Evolutionary conservation across 1,140 invertebrate genomes (phyloP).

Genomic region (Drosophila insularis): DNA sequence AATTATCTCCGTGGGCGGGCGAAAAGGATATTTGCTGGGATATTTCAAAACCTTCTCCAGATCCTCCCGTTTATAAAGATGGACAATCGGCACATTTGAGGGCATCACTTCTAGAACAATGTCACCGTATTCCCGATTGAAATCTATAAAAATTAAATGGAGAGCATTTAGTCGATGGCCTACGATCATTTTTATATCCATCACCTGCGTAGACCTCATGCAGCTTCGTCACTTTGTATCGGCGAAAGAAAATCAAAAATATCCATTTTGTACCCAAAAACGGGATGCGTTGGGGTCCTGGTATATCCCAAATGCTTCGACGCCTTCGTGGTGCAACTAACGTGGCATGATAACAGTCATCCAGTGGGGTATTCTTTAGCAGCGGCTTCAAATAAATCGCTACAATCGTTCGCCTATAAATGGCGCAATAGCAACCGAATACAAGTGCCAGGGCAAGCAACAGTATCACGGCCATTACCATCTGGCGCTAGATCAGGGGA

Average conservation of each 20-base stretch:
- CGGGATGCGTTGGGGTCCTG: slow-evolving; percentile 89
- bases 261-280: slow-evolving; percentile 91
- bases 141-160: slow-evolving; percentile 82
- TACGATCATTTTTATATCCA: slow-evolving; percentile 1
- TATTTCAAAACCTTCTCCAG: slow-evolving; percentile 90
- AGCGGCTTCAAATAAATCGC: slow-evolving; percentile 67
- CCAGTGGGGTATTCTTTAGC: slow-evolving; percentile 57
- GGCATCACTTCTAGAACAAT: slow-evolving; percentile 90
- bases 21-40: slow-evolving; percentile 88
- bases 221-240: slow-evolving; percentile 88
- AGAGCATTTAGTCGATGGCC: slow-evolving; percentile 14
- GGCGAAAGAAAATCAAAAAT: slow-evolving; percentile 86
- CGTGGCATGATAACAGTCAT: slow-evolving; percentile 72
- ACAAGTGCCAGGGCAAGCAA: slow-evolving; percentile 75
- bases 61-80: slow-evolving; percentile 88
- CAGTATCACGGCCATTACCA: slow-evolving; percentile 81
- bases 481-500: slow-evolving; percentile 48
- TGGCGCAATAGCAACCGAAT: slow-evolving; percentile 72
- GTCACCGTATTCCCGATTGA: slow-evolving; percentile 88
- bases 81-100: slow-evolving; percentile 89
- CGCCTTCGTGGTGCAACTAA: slow-evolving; percentile 48
- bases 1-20: slow-evolving; percentile 92
- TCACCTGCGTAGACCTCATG: slow-evolving; percentile 92
- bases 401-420: slow-evolving; percentile 64
- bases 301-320: slow-evolving; percentile 84